A percentile compares a stretch with the other conserved stretches of the same genome.
Conservation (phyloP, 2,113 vertebrate genomes). For the Peromyscus maniculatus region DNA sequence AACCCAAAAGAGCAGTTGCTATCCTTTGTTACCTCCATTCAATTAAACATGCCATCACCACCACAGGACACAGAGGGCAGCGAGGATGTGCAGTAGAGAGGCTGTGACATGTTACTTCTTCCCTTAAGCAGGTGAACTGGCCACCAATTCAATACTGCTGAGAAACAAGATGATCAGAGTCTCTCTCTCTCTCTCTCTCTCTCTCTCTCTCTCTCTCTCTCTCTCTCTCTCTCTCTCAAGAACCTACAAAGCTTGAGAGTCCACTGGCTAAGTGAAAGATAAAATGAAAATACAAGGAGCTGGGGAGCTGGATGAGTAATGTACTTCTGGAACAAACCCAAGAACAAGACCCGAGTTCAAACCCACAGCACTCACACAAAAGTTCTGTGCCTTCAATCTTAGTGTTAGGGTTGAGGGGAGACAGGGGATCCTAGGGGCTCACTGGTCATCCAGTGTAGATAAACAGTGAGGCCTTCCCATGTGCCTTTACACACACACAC, state of each 20-base stretch:
- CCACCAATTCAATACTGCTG: background rate
- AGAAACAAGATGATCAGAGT: background rate
- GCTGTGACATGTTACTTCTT: accelerated
- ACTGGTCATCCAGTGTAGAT: background rate
- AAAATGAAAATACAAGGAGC: background rate
- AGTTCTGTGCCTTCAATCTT: background rate
- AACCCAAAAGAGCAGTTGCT: background rate
- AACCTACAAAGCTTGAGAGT: background rate
- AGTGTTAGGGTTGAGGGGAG: background rate
- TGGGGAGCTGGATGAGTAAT: background rate
- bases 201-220: too few species aligned
- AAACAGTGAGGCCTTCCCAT: too few species aligned
- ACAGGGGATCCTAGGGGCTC: background rate
- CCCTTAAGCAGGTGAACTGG: background rate
- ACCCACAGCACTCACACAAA: background rate
- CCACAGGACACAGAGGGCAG: background rate
- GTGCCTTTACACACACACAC: background rate
- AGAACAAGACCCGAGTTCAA: background rate
- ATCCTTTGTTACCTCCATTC: background rate
- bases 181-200: too few species aligned
- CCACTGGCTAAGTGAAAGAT: background rate
- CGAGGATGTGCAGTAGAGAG: accelerated
- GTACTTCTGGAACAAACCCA: background rate
- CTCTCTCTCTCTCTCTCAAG: too few species aligned
- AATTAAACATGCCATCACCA: background rate